phyloP scores from a whole-genome alignment of 2,888 invertebrate species.

The Ophioninae sp. region DNA sequence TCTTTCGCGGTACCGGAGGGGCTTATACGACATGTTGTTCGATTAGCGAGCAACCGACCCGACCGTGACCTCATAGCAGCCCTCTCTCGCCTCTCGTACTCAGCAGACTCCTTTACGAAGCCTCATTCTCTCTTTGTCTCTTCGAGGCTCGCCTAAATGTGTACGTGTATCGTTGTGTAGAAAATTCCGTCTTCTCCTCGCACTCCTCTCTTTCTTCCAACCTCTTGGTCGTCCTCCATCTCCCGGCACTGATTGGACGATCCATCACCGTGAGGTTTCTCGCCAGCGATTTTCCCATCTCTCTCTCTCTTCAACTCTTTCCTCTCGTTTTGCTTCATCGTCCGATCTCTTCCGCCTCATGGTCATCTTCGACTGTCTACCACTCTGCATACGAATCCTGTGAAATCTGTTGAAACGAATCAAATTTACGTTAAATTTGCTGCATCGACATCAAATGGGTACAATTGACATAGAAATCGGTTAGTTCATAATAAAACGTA shows the following conservation, averaged over 20 bases:
- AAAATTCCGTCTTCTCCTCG: conserved; percentile 55
- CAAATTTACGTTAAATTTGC: too few species aligned
- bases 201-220: conserved; percentile 67
- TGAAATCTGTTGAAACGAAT: too few species aligned
- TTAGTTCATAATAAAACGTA: too few species aligned
- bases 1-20: conserved; percentile 64
- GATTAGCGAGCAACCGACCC: conserved; percentile 80
- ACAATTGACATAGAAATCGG: too few species aligned
- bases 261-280: conserved; percentile 82
- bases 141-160: conserved; percentile 7
- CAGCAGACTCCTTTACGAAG: conserved; percentile 38
- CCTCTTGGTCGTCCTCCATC: conserved; percentile 79
- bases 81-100: conserved; percentile 67
- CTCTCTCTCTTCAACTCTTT: conserved; percentile 60
- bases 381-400: conserved; percentile 4
- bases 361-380: conserved; percentile 20
- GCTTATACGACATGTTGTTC: conserved; percentile 75
- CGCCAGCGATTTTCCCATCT: conserved; percentile 53
- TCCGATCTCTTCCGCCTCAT: conserved; percentile 19
- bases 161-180: conserved; percentile 22
- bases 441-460: too few species aligned
- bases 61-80: conserved; percentile 78
- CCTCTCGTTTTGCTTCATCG: conserved; percentile 30
- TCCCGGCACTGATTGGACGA: conserved; percentile 84
- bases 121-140: conserved; percentile 14